Percentiles rank a stretch among this genome's conserved stretches.
These are phyloP conservation scores for Apogon hyalosoma DNA, from an alignment of 2,797 vertebrate genomes.

Conservation along the genomic window DNA sequence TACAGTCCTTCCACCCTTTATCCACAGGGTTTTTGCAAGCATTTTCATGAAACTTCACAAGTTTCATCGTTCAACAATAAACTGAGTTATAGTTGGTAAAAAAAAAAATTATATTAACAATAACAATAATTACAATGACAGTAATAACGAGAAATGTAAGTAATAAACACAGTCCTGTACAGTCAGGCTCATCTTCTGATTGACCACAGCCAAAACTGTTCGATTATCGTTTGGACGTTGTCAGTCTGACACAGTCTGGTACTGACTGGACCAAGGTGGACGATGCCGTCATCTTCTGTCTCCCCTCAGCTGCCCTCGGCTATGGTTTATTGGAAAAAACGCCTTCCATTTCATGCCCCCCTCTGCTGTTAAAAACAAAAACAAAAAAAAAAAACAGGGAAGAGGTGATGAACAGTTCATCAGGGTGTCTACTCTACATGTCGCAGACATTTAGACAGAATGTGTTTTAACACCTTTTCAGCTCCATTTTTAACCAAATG, in stretches of 20 bases:
- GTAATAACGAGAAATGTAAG: constrained; percentile 84
- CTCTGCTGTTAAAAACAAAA: constrained; percentile 67
- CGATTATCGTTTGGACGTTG: constrained; percentile 85
- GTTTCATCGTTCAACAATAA: constrained; percentile 83
- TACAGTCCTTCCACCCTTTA: constrained; percentile 77
- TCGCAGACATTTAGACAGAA: too few relatives aligned
- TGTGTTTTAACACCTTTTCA: too few relatives aligned
- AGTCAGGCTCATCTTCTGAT: constrained; percentile 80
- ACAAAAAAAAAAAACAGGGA: background rate
- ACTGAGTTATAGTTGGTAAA: constrained; percentile 83
- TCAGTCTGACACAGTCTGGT: constrained; percentile 78
- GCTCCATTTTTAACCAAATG: too few relatives aligned
- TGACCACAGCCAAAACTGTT: constrained; percentile 75
- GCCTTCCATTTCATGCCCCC: constrained; percentile 78
- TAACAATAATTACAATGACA: constrained; percentile 83
- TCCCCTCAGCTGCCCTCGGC: constrained; percentile 81
- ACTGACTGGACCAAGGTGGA: constrained; percentile 82
- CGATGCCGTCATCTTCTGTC: constrained; percentile 78
- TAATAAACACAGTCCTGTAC: constrained; percentile 87
- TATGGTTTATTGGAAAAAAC: constrained; percentile 83
- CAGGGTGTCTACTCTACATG: too few relatives aligned
- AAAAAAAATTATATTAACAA: constrained; percentile 76
- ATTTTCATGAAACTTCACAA: constrained; percentile 79
- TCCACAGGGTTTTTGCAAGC: constrained; percentile 74
- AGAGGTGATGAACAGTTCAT: background rate